Percentiles rank a stretch among this genome's conserved stretches.
These are phyloP conservation scores for Chelon labrosus DNA, from an alignment of 2,797 vertebrate genomes.

Conservation along the genomic window DNA sequence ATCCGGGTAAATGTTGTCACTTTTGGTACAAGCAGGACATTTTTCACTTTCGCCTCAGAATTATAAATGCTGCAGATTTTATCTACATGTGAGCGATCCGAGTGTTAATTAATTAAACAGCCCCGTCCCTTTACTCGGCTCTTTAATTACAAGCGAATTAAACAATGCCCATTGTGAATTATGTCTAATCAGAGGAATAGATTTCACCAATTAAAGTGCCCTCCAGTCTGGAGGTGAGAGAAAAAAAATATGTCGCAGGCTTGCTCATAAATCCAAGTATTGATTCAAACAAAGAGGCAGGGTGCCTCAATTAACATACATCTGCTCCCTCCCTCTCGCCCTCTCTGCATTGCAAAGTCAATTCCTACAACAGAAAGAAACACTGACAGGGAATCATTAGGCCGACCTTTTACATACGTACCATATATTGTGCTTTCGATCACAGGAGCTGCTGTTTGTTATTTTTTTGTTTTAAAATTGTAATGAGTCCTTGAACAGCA, in stretches of 20 bases:
- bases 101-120: conserved; percentile 78
- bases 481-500: conserved; percentile 28
- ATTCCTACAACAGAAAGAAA: conserved; percentile 38
- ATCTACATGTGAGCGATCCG: conserved; percentile 61
- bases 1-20: conserved; percentile 56
- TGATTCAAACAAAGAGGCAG: conserved; percentile 69
- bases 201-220: conserved; percentile 81
- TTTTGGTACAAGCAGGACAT: conserved; percentile 34
- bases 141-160: conserved; percentile 84
- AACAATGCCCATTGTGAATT: conserved; percentile 78
- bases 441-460: conserved; percentile 3
- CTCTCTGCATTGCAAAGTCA: conserved; percentile 50
- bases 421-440: conserved; percentile 19
- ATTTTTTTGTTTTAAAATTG: conserved; percentile 8
- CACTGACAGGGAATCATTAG: conserved; percentile 47
- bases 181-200: conserved; percentile 81
- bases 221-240: conserved; percentile 68
- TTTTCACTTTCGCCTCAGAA: conserved; percentile 54
- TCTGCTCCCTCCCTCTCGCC: conserved; percentile 39
- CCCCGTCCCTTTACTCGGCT: conserved; percentile 67
- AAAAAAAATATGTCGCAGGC: conserved; percentile 65
- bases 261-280: conserved; percentile 78
- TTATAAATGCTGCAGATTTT: conserved; percentile 67
- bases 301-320: conserved; percentile 69
- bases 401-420: conserved; percentile 20